Evolutionary conservation across 2,888 invertebrate genomes (phyloP).

Genomic region (Drosophila gaucha): DNA sequence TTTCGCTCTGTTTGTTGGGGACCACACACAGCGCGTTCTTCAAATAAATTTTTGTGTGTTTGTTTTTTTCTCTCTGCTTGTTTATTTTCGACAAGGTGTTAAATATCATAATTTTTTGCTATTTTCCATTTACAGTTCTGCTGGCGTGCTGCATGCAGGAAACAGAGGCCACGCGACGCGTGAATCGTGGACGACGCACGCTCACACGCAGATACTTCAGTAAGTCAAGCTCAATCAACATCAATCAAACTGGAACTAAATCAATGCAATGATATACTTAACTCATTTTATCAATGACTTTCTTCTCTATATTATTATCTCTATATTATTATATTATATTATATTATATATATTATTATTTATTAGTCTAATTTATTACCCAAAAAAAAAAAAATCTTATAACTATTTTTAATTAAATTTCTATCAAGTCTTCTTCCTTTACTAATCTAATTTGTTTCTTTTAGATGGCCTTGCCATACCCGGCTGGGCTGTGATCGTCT

Average conservation of each 20-base stretch:
- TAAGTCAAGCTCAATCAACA: constrained; percentile 85
- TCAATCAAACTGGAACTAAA: not conserved
- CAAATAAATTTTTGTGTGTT: constrained; percentile 25
- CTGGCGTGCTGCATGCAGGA: constrained; percentile 89
- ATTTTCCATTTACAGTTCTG: constrained; percentile 85
- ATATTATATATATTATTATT: no score
- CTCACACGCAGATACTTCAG: constrained; percentile 91
- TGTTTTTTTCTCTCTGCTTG: not conserved
- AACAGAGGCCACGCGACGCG: constrained; percentile 91
- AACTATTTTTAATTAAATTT: no score
- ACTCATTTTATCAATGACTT: no score
- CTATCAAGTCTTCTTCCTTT: not conserved
- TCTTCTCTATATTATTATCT: no score
- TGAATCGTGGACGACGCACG: constrained; percentile 91
- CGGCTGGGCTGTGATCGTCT: constrained; percentile 90
- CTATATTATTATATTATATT: no score
- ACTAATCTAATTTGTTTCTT: not conserved
- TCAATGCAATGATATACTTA: no score
- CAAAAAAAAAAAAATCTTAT: not conserved
- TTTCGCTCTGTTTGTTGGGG: constrained; percentile 52
- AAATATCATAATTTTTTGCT: constrained; percentile 14
- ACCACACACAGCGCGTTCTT: constrained; percentile 49
- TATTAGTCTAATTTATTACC: no score
- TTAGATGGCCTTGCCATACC: constrained; percentile 90
- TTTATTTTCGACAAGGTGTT: constrained; percentile 30